Base-by-base conservation (phyloP, 2,888 invertebrate species). In the Baronia brevicornis region DNA sequence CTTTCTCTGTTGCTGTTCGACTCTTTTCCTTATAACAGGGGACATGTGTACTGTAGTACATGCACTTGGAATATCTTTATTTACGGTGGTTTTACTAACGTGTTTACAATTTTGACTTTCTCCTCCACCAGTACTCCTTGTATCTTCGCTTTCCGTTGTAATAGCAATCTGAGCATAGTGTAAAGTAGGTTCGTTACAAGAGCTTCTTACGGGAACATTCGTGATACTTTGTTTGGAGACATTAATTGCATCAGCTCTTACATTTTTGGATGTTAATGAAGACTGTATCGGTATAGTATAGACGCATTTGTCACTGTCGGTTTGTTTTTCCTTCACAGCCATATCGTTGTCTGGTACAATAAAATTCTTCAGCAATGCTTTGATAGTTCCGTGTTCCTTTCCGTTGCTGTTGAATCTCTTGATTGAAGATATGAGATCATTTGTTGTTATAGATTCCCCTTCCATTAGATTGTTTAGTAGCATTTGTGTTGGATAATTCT, bases 121-220 rank as follows among this genome's bases (percentile, higher is more conserved):
- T n/a, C 84, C 84, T 60, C 84, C 85, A 0, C 85, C 85, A 3
- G 84, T 84, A 40, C 82, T 78, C 44, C 84, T 70, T 1, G 77
- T 70, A 37, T 85, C 84, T 35, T 82, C 75, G 41, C 69, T 80
- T 23, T 61, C 70, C 19, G 72, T 75, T 4, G 70, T 64, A 11
- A 82, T 66, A 4, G 79, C 78, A 44, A 84, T 62, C 46, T 82
- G 79, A 8, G 82, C 82, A 28, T 82, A 82, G 45, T 82, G 79
- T 33, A 66, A 51, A 4, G 65, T 59, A 12, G 65, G 54, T 35
- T 69, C 63, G 43, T 50, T 55, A 34, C 48, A 60, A 2, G 24
- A 15, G 17, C 52, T 40, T 25, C 44, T 50, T 21, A 73, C 61
- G 1, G 78, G 75, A 9, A 79, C 67, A 35, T 74, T 80, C 28